Base-by-base conservation (phyloP, 2,797 vertebrate species). In the Galaxias olidus region DNA sequence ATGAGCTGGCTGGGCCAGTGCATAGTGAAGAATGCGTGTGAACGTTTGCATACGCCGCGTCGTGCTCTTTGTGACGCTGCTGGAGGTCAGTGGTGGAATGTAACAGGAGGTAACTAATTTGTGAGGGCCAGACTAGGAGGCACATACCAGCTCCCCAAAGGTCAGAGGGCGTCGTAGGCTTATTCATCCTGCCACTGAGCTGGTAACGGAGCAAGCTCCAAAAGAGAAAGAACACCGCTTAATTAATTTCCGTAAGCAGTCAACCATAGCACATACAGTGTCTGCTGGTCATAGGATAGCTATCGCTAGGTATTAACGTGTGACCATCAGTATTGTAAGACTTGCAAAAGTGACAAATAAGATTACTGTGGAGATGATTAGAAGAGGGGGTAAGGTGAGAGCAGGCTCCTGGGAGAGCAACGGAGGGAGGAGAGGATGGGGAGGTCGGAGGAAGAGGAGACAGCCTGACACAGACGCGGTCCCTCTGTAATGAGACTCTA, bases 401-500 rank as follows among this genome's bases (percentile, higher is more conserved):
- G 15, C 8, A 15, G 48, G 9, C 17, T 12, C 51, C 18, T 53
- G 17, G 20, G 17, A 19, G 18, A 18, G 51, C 10, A 9, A 5
- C 1, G 18, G 50, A 11, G 51, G 51, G 15, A 17, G 49, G 13
- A 15, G 49, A 17, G n/a, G 51, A 6, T 30, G 6, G 30, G 6
- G 30, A 30, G 6, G 30, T 30, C 30, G 2, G 6, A 3, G 30
- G 55, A 44, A n/a, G 13, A 15, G 30, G 30, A 54, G 19, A 5
- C n/a, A 11, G 20, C 20, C 65, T 56, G 67, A 69, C 73, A 68
- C 66, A 10, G 45, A 18, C 49, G 15, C n/a, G 44, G 17, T 67
- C 43, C 40, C 50, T 47, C 48, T 15, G n/a, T 60, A 76, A 77
- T 54, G 58, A 53, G 68, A 53, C 49, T 14, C 58, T 84, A 84